Conservation (phyloP, 2,888 invertebrate genomes). For the Halocaridina rubra region DNA sequence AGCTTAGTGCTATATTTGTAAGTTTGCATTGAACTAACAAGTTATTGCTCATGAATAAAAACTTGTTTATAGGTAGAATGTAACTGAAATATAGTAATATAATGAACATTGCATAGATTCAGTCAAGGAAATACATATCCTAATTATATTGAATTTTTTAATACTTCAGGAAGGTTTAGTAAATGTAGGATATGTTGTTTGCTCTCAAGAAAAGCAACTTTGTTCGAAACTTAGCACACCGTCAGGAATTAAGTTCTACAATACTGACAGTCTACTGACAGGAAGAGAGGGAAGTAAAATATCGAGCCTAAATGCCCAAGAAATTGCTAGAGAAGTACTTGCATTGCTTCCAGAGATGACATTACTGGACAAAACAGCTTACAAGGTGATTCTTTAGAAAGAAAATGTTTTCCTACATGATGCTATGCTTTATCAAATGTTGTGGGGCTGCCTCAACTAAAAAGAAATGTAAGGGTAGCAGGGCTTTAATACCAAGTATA, state of each 20-base stretch:
- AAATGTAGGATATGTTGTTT: conserved; percentile 73
- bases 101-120: too few species aligned
- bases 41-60: too few species aligned
- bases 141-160: neutral
- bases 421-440: too few species aligned
- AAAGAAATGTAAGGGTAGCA: too few species aligned
- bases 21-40: too few species aligned
- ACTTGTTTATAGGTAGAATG: too few species aligned
- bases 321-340: conserved; percentile 74
- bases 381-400: conserved; percentile 28
- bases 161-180: conserved; percentile 69
- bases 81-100: too few species aligned
- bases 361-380: conserved; percentile 71
- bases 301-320: conserved; percentile 70
- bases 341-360: conserved; percentile 75
- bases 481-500: too few species aligned
- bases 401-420: too few species aligned
- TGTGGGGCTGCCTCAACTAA: too few species aligned
- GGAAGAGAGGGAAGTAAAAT: conserved; percentile 45
- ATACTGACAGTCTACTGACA: conserved; percentile 63
- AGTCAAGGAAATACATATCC: too few species aligned
- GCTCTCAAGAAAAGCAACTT: conserved; percentile 67
- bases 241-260: conserved; percentile 69
- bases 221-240: conserved; percentile 68
- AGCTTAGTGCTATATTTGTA: conserved; percentile 82